Conservation (phyloP, 2,113 vertebrate genomes). For the Rhinogobius similis region DNA sequence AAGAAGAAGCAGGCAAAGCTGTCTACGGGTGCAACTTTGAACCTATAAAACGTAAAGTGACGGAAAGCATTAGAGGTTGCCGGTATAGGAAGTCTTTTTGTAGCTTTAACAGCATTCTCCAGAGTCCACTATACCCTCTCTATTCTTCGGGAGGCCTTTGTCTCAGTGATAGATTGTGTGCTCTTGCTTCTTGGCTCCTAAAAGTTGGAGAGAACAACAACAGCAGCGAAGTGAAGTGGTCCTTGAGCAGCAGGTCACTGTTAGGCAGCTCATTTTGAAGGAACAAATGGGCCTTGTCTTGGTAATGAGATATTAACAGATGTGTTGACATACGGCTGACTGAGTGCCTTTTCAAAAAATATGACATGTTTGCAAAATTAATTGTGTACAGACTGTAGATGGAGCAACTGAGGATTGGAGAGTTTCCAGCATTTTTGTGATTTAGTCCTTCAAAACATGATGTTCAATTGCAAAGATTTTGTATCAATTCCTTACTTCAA, state of each 20-base stretch:
- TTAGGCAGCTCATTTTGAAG: conserved; percentile 15
- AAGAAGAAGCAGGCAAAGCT: not conserved
- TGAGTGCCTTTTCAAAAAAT: conserved; percentile 19
- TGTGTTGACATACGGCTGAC: conserved; percentile 22
- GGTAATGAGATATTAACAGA: conserved; percentile 32
- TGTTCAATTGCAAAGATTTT: no score
- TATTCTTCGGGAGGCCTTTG: conserved; percentile 26
- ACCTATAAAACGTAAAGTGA: conserved; percentile 7
- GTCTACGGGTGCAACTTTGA: not conserved
- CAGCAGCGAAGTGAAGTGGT: conserved; percentile 36
- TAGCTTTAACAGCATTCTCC: conserved; percentile 14
- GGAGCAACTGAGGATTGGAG: not conserved
- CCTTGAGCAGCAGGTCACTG: conserved; percentile 31
- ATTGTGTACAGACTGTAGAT: conserved; percentile 12
- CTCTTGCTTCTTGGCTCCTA: conserved; percentile 29
- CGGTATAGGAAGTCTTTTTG: conserved; percentile 28
- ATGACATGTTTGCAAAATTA: conserved; percentile 24
- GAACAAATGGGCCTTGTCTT: conserved; percentile 10
- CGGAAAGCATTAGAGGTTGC: not conserved
- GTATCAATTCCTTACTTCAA: no score
- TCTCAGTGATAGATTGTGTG: conserved; percentile 25
- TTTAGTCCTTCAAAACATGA: not conserved
- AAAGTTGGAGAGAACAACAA: conserved; percentile 24
- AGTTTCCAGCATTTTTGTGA: conserved; percentile 4
- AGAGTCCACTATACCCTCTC: conserved; percentile 15